Conservation (phyloP, 2,888 invertebrate genomes). For the Lottia scabra region DNA sequence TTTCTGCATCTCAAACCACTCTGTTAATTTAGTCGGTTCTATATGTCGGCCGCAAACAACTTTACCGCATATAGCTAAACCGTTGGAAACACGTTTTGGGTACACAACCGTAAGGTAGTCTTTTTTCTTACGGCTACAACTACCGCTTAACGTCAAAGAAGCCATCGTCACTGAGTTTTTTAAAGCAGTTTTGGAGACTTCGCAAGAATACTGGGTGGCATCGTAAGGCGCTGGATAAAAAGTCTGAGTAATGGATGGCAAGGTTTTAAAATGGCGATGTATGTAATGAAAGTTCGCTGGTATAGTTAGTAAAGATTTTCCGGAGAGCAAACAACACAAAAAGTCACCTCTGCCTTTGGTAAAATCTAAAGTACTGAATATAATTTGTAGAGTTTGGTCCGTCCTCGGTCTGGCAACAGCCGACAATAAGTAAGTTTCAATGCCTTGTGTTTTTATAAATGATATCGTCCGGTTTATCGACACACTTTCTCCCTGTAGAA, state of each 20-base stretch:
- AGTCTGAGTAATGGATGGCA: not conserved
- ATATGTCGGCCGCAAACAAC: slow-evolving; percentile 12
- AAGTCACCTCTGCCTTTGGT: not conserved
- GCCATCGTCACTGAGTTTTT: not conserved
- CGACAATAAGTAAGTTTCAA: not conserved
- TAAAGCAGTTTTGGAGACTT: not conserved
- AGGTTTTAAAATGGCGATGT: not conserved
- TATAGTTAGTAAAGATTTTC: not conserved
- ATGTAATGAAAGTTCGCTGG: not conserved
- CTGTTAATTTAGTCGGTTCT: slow-evolving; percentile 28
- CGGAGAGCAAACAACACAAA: not conserved
- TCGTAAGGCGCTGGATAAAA: not conserved
- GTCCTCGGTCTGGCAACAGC: not conserved
- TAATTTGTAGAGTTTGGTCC: not conserved
- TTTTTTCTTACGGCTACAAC: not conserved
- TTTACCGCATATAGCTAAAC: slow-evolving; percentile 13
- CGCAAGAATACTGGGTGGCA: not conserved
- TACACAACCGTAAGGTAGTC: not conserved
- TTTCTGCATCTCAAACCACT: slow-evolving; percentile 33
- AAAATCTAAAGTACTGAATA: not conserved
- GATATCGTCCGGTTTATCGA: too few species aligned
- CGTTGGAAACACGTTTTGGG: not conserved
- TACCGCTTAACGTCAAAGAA: not conserved
- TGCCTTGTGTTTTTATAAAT: not conserved
- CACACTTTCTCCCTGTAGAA: too few species aligned